A percentile compares a stretch with the other conserved stretches of the same genome.
Conservation (phyloP, 2,797 vertebrate genomes). For the Halcyon badia region DNA sequence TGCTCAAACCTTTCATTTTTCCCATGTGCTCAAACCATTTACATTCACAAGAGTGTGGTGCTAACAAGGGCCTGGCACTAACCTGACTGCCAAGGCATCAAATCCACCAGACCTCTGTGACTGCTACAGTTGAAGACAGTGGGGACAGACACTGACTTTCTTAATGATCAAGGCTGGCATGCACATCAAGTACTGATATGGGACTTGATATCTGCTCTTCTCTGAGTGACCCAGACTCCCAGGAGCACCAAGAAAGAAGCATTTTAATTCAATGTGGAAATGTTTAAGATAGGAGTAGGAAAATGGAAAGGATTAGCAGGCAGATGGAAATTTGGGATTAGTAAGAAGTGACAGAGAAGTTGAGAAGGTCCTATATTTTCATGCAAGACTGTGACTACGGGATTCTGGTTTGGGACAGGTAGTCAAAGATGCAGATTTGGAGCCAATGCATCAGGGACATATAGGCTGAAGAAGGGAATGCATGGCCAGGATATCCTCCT, state of each 20-base stretch:
- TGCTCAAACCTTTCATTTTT: neutral
- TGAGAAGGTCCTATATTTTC: neutral
- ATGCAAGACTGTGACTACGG: neutral
- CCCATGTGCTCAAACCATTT: neutral
- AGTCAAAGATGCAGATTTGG: neutral
- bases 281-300: neutral
- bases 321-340: neutral
- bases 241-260: neutral
- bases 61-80: neutral
- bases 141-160: neutral
- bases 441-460: neutral
- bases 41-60: neutral
- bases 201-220: neutral
- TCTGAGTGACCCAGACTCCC: neutral
- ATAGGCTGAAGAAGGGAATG: neutral
- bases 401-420: neutral
- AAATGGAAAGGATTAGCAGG: neutral
- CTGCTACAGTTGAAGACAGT: neutral
- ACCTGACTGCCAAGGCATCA: neutral
- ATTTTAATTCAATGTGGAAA: neutral
- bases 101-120: rapidly evolving
- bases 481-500: neutral
- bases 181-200: neutral
- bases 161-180: neutral
- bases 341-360: neutral